A percentile compares a stretch with the other conserved stretches of the same genome.
Evolutionary conservation across 2,888 invertebrate species (phyloP).

Genomic region (Lucinisca nassula): DNA sequence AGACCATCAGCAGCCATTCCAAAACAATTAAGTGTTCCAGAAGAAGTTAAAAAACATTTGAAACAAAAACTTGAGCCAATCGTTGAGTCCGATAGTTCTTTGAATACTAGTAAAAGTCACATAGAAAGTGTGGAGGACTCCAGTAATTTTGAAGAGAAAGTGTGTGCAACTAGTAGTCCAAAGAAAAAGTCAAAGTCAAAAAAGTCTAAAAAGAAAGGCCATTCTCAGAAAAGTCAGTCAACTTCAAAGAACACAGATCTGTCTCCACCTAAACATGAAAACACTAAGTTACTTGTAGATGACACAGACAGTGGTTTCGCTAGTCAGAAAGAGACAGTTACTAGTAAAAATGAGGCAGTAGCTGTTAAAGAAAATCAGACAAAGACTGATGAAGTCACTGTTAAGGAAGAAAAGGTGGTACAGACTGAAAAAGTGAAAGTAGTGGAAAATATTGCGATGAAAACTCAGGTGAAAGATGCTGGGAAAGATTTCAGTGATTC

Average conservation of each 20-base stretch:
- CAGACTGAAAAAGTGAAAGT: too few species aligned
- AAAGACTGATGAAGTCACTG: too few species aligned
- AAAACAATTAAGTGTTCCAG: background rate
- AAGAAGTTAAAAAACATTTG: background rate
- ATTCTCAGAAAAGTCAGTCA: background rate
- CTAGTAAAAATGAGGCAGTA: background rate
- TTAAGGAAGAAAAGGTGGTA: too few species aligned
- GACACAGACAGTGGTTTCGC: too few species aligned
- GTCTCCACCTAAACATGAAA: too few species aligned
- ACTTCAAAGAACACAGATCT: background rate
- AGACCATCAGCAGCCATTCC: background rate
- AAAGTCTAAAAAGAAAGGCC: background rate
- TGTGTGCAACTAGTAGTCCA: constrained; percentile 33
- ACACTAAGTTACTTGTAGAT: too few species aligned
- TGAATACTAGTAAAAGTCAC: background rate
- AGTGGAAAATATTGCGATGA: too few species aligned
- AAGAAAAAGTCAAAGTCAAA: constrained; percentile 6
- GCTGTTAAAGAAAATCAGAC: background rate
- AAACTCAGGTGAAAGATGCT: too few species aligned
- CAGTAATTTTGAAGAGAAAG: constrained; percentile 6
- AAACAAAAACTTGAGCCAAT: background rate
- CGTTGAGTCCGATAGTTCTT: background rate
- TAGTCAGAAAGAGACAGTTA: too few species aligned
- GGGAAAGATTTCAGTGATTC: too few species aligned
- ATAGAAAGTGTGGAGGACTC: background rate